Evolutionary conservation across 2,797 vertebrate genomes (phyloP).

Genomic region (Phyllotis vaccarum): DNA sequence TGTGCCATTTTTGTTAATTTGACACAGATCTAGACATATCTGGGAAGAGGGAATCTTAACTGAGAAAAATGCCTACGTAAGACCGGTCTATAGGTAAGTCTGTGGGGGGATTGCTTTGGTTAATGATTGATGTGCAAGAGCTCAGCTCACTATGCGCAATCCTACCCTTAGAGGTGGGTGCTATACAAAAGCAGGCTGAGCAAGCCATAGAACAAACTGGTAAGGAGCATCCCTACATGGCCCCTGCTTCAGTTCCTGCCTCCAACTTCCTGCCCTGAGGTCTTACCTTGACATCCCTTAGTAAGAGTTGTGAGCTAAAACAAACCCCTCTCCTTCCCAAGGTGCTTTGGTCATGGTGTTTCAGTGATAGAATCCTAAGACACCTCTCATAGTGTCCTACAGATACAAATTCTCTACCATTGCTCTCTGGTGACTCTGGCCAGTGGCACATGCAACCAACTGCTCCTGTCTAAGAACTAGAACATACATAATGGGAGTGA

Average conservation of each 20-base stretch:
- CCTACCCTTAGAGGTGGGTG: too few relatives aligned
- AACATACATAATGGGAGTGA: neutral
- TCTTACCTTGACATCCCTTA: neutral
- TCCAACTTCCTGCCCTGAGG: neutral
- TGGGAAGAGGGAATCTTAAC: neutral
- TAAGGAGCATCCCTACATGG: rapidly evolving
- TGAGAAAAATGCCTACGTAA: neutral
- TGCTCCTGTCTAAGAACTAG: neutral
- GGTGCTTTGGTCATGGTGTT: neutral
- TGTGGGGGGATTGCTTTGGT: neutral
- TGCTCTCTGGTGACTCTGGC: neutral
- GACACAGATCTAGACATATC: neutral
- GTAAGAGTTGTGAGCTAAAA: neutral
- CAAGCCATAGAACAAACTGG: neutral
- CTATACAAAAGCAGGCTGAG: neutral
- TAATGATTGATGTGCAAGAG: neutral
- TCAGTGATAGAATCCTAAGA: neutral
- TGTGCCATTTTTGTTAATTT: neutral
- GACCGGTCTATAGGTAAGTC: neutral
- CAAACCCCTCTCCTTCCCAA: neutral
- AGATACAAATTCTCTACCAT: neutral
- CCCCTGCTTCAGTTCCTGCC: neutral
- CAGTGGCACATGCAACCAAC: neutral
- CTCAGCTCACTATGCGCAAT: neutral
- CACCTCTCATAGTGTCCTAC: neutral